These are phyloP conservation scores for Drosophila neonasuta DNA, from an alignment of 2,888 invertebrate species.

Conservation along the genomic window DNA sequence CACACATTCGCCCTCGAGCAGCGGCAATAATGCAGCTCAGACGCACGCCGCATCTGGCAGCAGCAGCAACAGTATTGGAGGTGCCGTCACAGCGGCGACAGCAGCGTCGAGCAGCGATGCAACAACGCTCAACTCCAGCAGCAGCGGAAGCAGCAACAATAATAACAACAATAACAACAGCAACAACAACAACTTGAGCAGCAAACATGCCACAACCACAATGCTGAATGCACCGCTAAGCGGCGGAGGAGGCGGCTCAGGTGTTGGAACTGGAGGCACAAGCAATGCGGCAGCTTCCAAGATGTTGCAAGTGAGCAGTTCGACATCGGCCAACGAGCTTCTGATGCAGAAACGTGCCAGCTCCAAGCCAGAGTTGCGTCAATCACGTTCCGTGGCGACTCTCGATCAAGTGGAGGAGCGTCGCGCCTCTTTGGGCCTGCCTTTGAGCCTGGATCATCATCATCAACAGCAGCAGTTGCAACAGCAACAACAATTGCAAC, in stretches of 20 bases:
- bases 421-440: conserved; percentile 72
- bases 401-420: conserved; percentile 76
- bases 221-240: conserved; percentile 54
- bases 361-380: conserved; percentile 71
- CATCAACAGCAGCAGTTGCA: conserved; percentile 57
- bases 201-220: conserved; percentile 77
- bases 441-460: conserved; percentile 61
- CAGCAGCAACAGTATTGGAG: conserved; percentile 41
- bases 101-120: conserved; percentile 29
- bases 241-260: conserved; percentile 8
- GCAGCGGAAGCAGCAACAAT: conserved; percentile 75
- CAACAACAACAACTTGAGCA: conserved; percentile 60
- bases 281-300: conserved; percentile 66
- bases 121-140: conserved; percentile 12
- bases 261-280: conserved; percentile 1
- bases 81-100: conserved; percentile 16
- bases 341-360: conserved; percentile 71
- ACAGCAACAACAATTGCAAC: conserved; percentile 65
- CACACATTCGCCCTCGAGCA: conserved; percentile 59
- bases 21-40: conserved; percentile 11
- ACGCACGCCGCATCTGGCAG: conserved; percentile 61
- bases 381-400: conserved; percentile 68
- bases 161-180: conserved; percentile 58
- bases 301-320: conserved; percentile 54
- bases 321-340: conserved; percentile 61